Evolutionary conservation across 1,140 invertebrate genomes (phyloP), one percentile per base, ranked within the genome.

Genomic region (Drosophila azteca): DNA sequence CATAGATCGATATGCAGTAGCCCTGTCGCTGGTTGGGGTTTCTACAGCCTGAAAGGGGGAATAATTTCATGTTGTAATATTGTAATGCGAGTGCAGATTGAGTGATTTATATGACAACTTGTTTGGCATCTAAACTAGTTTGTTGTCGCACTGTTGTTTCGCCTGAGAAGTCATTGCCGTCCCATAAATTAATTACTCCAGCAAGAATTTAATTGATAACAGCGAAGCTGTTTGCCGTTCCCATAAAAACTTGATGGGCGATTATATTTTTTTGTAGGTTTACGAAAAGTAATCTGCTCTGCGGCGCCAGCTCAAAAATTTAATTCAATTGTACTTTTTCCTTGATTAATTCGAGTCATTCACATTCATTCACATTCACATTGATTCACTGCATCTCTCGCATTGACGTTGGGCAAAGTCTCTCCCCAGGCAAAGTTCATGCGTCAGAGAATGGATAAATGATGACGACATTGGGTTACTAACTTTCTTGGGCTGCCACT

Each of bases 11-110:
- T 24, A 81, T 8, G 39, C 90, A 91, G 35, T 24, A 6, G 13
- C 90, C 90, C 6, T 15, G n/a, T 26, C 70, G 79, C 17, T 64
- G 57, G 50, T 87, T 89, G 6, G 90, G 90, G 65, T 90, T 91
- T 9, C 8, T 44, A 39, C 90, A 91, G 29, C n/a, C 82, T 85
- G 1, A 0, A 26, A 24, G 11, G 4, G 29, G 6, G 9, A 59
- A 6, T 13, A 29, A 46, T 43, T 9, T 6, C 6, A 15, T 8
- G 8, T 11, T 41, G 8, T n/a, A 22, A 11, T 8, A 15, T 11
- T 41, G 8, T n/a, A 22, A 11, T 31, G 31, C 35, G 0, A 17
- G 8, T n/a, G 29, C 2, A 9, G 9, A 43, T 9, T 7, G 1
- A 2, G 1, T 29, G 15, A 29, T 2, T 8, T 24, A 24, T 17